Base-by-base conservation (phyloP, 2,888 invertebrate genomes). In the Ceratothoa steindachneri region DNA sequence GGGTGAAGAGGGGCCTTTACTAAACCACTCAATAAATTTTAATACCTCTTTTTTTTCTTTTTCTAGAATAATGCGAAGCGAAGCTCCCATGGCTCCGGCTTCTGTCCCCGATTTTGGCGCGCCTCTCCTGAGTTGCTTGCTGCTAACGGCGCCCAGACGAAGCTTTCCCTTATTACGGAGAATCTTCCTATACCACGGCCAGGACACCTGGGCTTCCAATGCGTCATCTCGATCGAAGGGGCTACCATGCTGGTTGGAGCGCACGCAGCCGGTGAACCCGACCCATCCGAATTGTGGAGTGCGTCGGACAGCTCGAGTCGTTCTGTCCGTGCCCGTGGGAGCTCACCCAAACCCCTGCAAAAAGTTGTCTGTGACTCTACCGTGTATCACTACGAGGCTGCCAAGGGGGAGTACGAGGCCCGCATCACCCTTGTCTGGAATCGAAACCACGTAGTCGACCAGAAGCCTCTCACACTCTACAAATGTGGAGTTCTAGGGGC, bases 401-500 rank as follows among this genome's bases (percentile, higher is more conserved):
- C 89, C 82, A 90, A 90, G 9, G 93, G 93, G 66, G 93, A 95
- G 84, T 93, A 93, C 69, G 74, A 74, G 53, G 80, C 80, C 5
- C 69, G 67, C 9, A 71, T 80, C 65, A 80, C 75, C 22, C 73
- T 96, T 52, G 91, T 93, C n/a, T 95, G 95, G 94, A 95, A 95
- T 84, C 89, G 91, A 73, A 92, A 93, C 84, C 95, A 95, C 84
- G 93, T 95, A 83, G 91, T 96, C 75, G 95, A 96, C 83, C 92
- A 93, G 5, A 93, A 93, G 70, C 91, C 90, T 83, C 93, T 97
- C 68, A 91, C 93, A 67, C 86, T 98, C 71, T 99, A 97, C 85
- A 97, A 97, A 85, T 99, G 98, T 87, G 93, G 93, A 85, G 92
- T 95, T 77, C 87, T 98, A 80, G 97, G 97, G 29, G 95, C 95